Conservation (phyloP, 2,113 vertebrate genomes). For the Nibea coibor region DNA sequence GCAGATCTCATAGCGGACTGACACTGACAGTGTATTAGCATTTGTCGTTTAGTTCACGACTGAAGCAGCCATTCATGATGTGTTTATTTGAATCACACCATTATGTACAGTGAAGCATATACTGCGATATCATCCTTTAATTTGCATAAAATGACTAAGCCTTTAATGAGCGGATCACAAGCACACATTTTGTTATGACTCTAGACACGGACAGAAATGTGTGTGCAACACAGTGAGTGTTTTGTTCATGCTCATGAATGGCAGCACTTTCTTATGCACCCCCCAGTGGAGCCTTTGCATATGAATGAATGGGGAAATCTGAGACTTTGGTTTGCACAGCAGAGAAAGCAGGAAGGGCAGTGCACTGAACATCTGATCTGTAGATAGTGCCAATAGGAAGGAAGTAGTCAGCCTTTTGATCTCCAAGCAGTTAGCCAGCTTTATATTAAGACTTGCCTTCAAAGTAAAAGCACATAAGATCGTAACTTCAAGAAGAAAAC, state of each 20-base stretch:
- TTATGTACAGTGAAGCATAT: no score
- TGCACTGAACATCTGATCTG: constrained; percentile 9
- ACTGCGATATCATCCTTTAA: background rate
- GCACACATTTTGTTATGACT: background rate
- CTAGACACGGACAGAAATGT: constrained; percentile 3
- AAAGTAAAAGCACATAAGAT: background rate
- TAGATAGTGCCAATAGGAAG: constrained; percentile 6
- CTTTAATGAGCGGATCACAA: background rate
- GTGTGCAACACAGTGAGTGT: constrained; percentile 26
- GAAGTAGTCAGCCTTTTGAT: constrained; percentile 4
- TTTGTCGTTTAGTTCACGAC: background rate
- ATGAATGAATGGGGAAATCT: constrained; percentile 37
- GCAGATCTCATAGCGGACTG: background rate
- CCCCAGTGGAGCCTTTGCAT: constrained; percentile 49
- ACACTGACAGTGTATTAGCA: background rate
- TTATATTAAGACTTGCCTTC: background rate
- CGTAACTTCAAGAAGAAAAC: background rate
- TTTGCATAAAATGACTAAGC: background rate
- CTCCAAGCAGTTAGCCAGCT: background rate
- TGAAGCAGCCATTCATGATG: background rate
- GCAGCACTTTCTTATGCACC: constrained; percentile 31
- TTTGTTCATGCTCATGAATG: constrained; percentile 59
- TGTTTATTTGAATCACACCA: background rate
- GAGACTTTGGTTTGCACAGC: constrained; percentile 17
- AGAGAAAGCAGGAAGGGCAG: constrained; percentile 18